Evolutionary conservation across 2,113 vertebrate species (phyloP).

Genomic region (Cyrtonyx montezumae): DNA sequence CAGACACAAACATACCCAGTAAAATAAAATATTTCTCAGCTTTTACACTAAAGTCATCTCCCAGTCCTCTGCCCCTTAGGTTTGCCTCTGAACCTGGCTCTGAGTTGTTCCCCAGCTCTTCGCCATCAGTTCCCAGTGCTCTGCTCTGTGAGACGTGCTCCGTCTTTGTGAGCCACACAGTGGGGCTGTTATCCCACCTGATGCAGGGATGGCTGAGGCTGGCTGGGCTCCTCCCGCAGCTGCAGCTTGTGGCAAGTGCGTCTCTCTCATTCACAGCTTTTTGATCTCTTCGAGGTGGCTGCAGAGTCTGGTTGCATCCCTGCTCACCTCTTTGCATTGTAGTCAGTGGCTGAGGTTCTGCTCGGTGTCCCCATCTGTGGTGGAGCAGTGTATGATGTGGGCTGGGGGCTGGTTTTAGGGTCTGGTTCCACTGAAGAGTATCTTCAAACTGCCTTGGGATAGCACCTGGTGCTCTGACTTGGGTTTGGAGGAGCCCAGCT

Average conservation of each 20-base stretch:
- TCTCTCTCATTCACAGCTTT: neutral
- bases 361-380: rapidly evolving
- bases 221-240: neutral
- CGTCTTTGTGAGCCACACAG: neutral
- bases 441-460: neutral
- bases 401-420: neutral
- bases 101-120: neutral
- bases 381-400: neutral
- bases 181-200: conserved; percentile 3
- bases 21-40: neutral
- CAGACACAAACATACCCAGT: neutral
- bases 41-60: neutral
- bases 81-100: rapidly evolving
- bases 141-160: neutral
- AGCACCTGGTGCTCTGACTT: too few species aligned
- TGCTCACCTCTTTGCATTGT: neutral
- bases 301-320: rapidly evolving
- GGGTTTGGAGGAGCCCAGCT: neutral
- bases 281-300: neutral
- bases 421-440: neutral
- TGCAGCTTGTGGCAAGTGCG: neutral
- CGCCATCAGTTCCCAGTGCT: neutral
- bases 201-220: neutral
- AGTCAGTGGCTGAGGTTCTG: neutral
- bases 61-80: neutral